Evolutionary conservation across 2,888 invertebrate genomes (phyloP), one percentile per base, ranked within the genome.

Genomic region (Doris montereyensis): DNA sequence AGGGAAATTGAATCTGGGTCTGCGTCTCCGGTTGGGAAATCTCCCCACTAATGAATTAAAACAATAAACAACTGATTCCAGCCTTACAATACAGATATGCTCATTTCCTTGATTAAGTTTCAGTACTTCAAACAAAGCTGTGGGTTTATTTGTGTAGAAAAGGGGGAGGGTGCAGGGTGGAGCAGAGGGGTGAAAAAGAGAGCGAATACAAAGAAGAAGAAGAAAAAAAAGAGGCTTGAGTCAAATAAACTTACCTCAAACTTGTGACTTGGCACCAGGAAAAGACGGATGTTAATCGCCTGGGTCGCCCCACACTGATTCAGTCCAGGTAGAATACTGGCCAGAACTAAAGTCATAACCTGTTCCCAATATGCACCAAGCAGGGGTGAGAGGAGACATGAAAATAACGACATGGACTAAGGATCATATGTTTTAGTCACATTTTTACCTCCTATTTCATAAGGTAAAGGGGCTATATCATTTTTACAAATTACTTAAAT

Each of bases 291-390:
- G 8, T 80, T 71, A 52, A 88, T 83, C 1, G 76, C 71, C 57
- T 85, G 83, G n/a, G 1, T 35, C 30, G 0, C 82, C 80, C 89
- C 89, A 90, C 17, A 83, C 80, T 71, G 89, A 89, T 81, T 90
- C 90, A 26, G 89, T 87, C 90, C 90, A 90, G 4, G 88, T 87
- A n/a, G 89, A 86, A 77, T 86, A 90, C 58, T 86, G 75, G n/a
- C 84, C 83, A 4, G 88, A 88, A 2, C 68, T 73, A 86, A 87
- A 88, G 79, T 89, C 84, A 80, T 88, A 88, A 73, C 82, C 76
- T 81, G 76, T n/a, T n/a, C n/a, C n/a, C n/a, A n/a, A n/a, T n/a
- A n/a, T n/a, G n/a, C n/a, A n/a, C n/a, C n/a, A n/a, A 0, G 0
- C 3, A 52, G 0, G 2, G 21, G 34, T 10, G 24, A 26, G 0